Evolutionary conservation across 2,797 vertebrate species (phyloP).

Genomic region (Notamacropus eugenii): DNA sequence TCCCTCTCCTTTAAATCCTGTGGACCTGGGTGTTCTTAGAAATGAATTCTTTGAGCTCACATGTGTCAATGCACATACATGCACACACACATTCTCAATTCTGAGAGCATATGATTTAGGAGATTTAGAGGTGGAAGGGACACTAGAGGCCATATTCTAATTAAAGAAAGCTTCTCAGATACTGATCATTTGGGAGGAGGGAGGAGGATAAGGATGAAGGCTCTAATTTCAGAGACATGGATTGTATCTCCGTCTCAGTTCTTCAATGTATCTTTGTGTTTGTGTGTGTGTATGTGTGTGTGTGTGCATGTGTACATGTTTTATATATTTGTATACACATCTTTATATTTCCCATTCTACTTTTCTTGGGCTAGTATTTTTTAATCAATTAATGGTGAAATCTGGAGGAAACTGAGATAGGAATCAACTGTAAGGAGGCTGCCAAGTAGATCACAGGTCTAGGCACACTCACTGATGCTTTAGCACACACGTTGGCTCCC

Average conservation of each 20-base stretch:
- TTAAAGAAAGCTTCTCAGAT: background rate
- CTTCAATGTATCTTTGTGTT: background rate
- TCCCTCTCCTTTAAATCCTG: no score
- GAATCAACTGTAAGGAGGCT: background rate
- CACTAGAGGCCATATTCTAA: background rate
- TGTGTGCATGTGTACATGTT: background rate
- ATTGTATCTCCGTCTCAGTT: background rate
- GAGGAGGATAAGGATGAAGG: background rate
- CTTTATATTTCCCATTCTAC: background rate
- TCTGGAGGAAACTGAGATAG: background rate
- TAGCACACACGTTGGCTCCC: background rate
- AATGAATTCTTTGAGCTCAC: no score
- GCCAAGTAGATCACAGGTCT: background rate
- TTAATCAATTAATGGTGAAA: background rate
- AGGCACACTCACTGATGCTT: rapidly evolving
- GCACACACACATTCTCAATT: no score
- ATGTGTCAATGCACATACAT: no score
- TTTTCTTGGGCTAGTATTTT: background rate
- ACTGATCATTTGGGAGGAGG: background rate
- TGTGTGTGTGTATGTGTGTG: background rate
- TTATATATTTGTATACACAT: background rate
- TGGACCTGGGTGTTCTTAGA: no score
- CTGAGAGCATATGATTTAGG: no score
- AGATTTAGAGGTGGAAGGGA: background rate
- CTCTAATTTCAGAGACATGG: background rate